Conservation (phyloP, 2,113 vertebrate species). For the Notarius lentiginosus region DNA sequence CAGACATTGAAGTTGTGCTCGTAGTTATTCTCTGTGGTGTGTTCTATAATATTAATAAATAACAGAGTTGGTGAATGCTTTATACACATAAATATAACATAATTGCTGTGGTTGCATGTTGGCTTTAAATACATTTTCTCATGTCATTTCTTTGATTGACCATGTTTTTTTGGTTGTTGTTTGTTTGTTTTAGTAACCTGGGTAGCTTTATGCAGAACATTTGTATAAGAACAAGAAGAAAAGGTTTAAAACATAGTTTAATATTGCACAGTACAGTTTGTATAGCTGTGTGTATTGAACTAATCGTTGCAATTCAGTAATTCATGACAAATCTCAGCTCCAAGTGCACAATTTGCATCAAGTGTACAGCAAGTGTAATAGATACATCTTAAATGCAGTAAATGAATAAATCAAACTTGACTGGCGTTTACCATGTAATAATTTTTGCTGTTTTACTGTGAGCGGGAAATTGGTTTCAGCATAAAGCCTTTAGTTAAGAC, state of each 20-base stretch:
- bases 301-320: neutral
- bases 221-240: neutral
- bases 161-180: neutral
- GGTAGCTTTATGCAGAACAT: neutral
- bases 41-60: neutral
- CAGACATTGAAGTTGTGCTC: too few relatives aligned
- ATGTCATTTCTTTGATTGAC: neutral
- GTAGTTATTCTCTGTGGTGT: neutral
- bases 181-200: neutral
- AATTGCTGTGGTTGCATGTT: neutral
- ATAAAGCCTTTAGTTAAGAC: neutral
- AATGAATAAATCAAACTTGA: too few relatives aligned
- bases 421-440: neutral
- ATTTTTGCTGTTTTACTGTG: neutral
- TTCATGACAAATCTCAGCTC: neutral
- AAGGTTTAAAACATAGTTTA: neutral
- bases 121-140: too few relatives aligned
- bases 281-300: neutral
- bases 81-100: neutral
- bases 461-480: neutral
- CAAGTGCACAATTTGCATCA: neutral
- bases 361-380: neutral
- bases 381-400: neutral
- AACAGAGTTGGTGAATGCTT: neutral
- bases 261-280: neutral